Evolutionary conservation across 2,888 invertebrate species (phyloP), one percentile per base, ranked within the genome.

Genomic region (Clitarchus hookeri): DNA sequence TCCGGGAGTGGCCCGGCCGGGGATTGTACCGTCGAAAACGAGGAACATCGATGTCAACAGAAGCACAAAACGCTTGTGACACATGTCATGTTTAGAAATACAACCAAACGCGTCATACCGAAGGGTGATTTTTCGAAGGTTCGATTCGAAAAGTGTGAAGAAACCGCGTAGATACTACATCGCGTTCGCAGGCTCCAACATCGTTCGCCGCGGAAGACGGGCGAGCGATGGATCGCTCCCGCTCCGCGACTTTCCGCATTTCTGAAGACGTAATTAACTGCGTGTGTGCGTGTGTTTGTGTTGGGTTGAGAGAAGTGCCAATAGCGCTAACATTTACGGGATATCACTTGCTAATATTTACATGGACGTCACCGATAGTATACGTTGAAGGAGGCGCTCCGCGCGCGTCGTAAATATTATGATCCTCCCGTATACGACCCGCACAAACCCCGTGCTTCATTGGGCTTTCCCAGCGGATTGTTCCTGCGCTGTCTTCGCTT

Each of bases 291-390:
- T 65, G 65, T 82, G 19, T 82, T 82, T 36, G 44, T 36, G 82
- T 36, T 82, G 27, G 36, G 44, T 82, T 82, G 27, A 82, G 27
- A 36, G 82, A 82, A 82, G 82, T 82, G 36, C n/a, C 44, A 27
- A 82, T 82, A 82, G 19, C 27, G 19, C 27, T 36, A 82, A 82
- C 82, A 82, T 82, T 82, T 36, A 82, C n/a, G 44, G 23, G 23
- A 82, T 44, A 82, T 82, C 82, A 26, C 82, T 82, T 82, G 13
- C 82, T 82, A 82, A 82, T 82, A 82, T 82, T 82, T 82, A 82
- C 82, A 6, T 23, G 23, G 23, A 36, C 44, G 82, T 82, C 82
- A 82, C 36, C 23, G 27, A 82, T 82, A 82, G 82, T 82, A 82
- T 82, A 82, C 82, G 25, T 0, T 25, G 44, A 36, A 36, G 82